phyloP scores from a whole-genome alignment of 2,113 vertebrate genomes.

The Hippolais icterina region DNA sequence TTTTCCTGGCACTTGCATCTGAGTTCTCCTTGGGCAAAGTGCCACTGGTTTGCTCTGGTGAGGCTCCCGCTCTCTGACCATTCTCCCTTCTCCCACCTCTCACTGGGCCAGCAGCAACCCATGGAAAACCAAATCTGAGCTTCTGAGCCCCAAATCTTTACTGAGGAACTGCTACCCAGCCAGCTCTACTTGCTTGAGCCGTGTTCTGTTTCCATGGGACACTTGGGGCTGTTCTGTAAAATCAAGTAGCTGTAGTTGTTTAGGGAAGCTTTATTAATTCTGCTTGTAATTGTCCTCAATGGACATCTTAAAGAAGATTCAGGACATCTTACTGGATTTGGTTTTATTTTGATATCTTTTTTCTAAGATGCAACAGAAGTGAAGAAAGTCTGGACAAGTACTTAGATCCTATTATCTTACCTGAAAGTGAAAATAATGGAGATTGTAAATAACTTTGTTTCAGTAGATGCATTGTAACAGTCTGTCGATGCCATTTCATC shows the following conservation, averaged over 20 bases:
- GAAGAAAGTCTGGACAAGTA: background rate
- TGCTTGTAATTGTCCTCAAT: background rate
- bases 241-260: background rate
- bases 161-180: background rate
- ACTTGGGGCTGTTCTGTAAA: background rate
- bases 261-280: background rate
- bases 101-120: accelerated
- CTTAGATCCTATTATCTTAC: background rate
- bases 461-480: background rate
- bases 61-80: background rate
- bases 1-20: background rate
- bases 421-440: background rate
- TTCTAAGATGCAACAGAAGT: background rate
- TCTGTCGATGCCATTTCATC: background rate
- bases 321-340: background rate
- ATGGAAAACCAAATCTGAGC: background rate
- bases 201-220: background rate
- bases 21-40: background rate
- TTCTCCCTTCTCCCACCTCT: background rate
- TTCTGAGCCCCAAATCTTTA: background rate
- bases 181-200: background rate
- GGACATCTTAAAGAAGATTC: background rate
- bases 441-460: background rate
- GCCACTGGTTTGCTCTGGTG: accelerated
- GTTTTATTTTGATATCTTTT: background rate